Base-by-base conservation (phyloP, 2,113 vertebrate genomes). In the Perccottus glenii region DNA sequence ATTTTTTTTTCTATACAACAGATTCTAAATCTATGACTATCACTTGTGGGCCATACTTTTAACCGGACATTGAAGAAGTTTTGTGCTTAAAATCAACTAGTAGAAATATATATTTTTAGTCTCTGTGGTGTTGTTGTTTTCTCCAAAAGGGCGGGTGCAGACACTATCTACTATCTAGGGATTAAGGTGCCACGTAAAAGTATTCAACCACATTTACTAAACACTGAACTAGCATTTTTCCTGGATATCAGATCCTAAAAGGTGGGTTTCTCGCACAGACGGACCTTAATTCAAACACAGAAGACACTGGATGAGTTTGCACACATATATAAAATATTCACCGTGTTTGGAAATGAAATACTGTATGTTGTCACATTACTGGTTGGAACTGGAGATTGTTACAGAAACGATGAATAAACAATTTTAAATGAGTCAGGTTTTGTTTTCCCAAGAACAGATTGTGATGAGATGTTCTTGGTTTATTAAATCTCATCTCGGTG, bases 281-380 rank as follows among this genome's bases (percentile, higher is more conserved):
- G 73, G 51, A 48, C 64, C 44, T 74, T 71, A 64, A 44, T 63
- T 78, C 67, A 77, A 84, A 79, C 68, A 86, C 57, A 64, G 59
- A 70, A 70, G 64, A 71, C 52, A 75, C 47, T 14, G 5, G 57
- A 42, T 6, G n/a, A 16, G 73, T 90, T 89, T 83, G 72, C n/a
- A n/a, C 78, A 84, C 71, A 38, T 48, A 82, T 56, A 82, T 61
- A 64, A 62, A 66, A 72, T 75, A 69, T 73, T 48, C 11, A 44
- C 1, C 70, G 67, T 64, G 72, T 82, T 67, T 67, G 73, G 85
- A 82, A 65, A 60, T 65, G 45, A 76, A 65, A 58, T 65, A 45
- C 19, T 27, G 19, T 59, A 50, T 56, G 60, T 64, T 76, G 50
- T 55, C 63, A 56, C 55, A 72, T 2, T 60, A 73, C 52, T 49